Evolutionary conservation across 2,797 vertebrate genomes (phyloP).

Genomic region (Sphenodon punctatus): DNA sequence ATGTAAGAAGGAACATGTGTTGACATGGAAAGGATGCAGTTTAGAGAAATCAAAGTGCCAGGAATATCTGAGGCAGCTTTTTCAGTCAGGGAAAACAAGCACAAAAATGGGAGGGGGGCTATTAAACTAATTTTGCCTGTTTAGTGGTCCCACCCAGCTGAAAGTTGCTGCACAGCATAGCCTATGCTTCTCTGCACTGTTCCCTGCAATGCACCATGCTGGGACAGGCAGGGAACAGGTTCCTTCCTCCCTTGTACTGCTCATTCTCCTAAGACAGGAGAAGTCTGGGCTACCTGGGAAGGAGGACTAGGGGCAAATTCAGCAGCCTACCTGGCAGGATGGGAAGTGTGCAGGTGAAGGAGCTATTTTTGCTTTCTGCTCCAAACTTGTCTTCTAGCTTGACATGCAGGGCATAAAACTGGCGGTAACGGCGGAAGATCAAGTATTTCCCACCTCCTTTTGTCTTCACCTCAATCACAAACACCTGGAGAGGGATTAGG

Average conservation of each 20-base stretch:
- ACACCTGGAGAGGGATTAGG: conserved; percentile 73
- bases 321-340: conserved; percentile 82
- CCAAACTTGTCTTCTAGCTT: conserved; percentile 86
- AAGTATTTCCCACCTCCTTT: conserved; percentile 91
- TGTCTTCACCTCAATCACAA: conserved; percentile 93
- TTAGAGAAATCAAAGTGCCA: background rate
- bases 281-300: background rate
- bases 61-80: background rate
- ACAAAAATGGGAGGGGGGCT: background rate
- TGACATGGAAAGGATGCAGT: background rate
- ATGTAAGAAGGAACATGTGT: background rate
- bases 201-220: background rate
- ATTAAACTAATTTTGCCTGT: background rate
- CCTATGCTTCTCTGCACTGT: background rate
- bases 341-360: conserved; percentile 82
- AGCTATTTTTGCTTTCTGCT: conserved; percentile 67
- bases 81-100: background rate
- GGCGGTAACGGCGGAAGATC: conserved; percentile 91
- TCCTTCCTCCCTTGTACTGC: background rate
- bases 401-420: conserved; percentile 87
- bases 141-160: background rate
- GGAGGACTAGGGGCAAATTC: background rate
- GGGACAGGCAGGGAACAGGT: background rate
- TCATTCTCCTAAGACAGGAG: background rate
- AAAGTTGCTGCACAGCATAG: too few relatives aligned